Evolutionary conservation across 2,113 vertebrate species (phyloP).

Genomic region (Gracilinanus agilis): DNA sequence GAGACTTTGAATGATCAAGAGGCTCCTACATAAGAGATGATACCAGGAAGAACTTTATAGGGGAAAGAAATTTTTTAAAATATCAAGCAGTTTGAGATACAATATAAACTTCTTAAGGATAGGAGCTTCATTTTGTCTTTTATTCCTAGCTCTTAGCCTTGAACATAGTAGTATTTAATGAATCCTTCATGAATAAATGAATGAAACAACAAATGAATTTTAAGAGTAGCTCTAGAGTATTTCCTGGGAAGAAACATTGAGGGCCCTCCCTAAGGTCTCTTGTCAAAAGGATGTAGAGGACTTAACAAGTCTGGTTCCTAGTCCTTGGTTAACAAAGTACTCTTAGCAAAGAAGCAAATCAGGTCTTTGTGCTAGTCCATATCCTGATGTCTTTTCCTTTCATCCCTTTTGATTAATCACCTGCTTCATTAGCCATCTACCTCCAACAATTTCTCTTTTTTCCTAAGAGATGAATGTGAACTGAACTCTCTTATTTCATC

Average conservation of each 20-base stretch:
- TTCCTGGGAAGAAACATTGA: neutral
- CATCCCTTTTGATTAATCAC: constrained; percentile 25
- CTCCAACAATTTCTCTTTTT: neutral
- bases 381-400: constrained; percentile 30
- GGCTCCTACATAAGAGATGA: neutral
- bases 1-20: neutral
- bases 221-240: neutral
- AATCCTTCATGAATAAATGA: neutral
- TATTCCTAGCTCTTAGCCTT: neutral
- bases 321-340: neutral
- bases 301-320: neutral
- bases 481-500: constrained; percentile 27
- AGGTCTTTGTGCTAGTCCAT: neutral
- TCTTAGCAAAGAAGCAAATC: constrained; percentile 22
- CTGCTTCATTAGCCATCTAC: neutral
- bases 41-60: accelerated
- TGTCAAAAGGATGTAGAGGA: constrained; percentile 18
- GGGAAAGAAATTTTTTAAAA: neutral
- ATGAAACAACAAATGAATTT: neutral
- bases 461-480: constrained; percentile 31
- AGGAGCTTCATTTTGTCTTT: neutral
- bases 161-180: neutral
- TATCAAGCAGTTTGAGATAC: neutral
- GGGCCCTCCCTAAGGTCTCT: neutral
- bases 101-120: neutral